Evolutionary conservation across 2,113 vertebrate genomes (phyloP).

Genomic region (Eubucco bourcierii): DNA sequence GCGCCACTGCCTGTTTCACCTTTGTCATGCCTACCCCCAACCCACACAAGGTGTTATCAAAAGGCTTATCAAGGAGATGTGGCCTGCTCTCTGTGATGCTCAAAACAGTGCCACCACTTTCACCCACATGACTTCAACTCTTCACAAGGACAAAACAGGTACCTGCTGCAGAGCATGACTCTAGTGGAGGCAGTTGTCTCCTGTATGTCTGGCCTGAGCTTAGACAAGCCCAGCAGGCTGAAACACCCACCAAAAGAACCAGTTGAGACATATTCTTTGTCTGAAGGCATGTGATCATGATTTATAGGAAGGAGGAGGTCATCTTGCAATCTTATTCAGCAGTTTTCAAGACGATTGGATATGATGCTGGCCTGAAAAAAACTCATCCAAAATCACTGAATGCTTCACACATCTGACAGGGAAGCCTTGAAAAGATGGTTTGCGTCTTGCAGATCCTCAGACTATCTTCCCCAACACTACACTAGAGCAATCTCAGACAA

Average conservation of each 20-base stretch:
- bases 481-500: neutral
- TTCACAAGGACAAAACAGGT: fast-evolving
- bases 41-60: neutral
- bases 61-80: neutral
- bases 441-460: neutral
- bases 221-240: neutral
- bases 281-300: neutral
- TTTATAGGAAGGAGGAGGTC: neutral
- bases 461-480: neutral
- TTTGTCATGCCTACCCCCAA: neutral
- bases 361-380: neutral
- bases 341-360: neutral
- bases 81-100: neutral
- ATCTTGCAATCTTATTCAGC: constrained; percentile 17
- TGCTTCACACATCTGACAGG: neutral
- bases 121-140: neutral
- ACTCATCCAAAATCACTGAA: constrained; percentile 27
- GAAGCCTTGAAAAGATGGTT: constrained; percentile 9
- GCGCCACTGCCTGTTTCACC: fast-evolving
- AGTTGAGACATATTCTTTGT: neutral
- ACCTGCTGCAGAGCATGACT: neutral
- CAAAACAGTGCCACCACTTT: neutral
- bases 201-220: too few relatives aligned
- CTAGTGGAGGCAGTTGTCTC: neutral
- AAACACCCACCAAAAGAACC: neutral